Percentiles rank a stretch among this genome's conserved stretches.
These are phyloP conservation scores for Pangasius macronema DNA, from an alignment of 2,797 vertebrate genomes.

Conservation along the genomic window DNA sequence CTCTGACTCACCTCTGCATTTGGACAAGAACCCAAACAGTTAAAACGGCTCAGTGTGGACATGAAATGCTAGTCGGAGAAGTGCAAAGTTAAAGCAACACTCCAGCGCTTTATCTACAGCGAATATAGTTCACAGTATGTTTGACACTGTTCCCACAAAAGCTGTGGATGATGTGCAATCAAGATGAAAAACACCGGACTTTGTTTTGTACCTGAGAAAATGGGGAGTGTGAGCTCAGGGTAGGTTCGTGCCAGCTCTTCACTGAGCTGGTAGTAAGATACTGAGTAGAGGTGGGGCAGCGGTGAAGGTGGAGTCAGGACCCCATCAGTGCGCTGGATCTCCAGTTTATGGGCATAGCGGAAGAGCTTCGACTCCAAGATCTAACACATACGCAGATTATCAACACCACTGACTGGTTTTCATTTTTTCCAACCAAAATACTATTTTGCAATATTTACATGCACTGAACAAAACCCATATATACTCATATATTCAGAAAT, in stretches of 20 bases:
- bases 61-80: too few species aligned
- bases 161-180: background rate
- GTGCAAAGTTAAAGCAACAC: background rate
- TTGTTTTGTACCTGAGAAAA: slow-evolving; percentile 88
- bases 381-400: slow-evolving; percentile 63
- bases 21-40: background rate
- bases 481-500: background rate
- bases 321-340: slow-evolving; percentile 91
- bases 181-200: background rate
- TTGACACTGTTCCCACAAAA: background rate
- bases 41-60: background rate
- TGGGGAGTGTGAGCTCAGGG: slow-evolving; percentile 93
- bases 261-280: slow-evolving; percentile 96
- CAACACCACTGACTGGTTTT: background rate
- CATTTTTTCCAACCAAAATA: background rate
- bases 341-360: slow-evolving; percentile 97
- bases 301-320: slow-evolving; percentile 89
- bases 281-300: slow-evolving; percentile 93
- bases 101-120: background rate
- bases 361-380: slow-evolving; percentile 99
- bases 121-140: background rate
- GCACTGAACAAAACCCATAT: background rate
- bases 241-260: slow-evolving; percentile 96
- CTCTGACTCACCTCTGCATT: slow-evolving; percentile 94
- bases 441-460: too few species aligned